These are phyloP conservation scores for Tapirus terrestris DNA, from an alignment of 2,113 vertebrate genomes.

Conservation along the genomic window DNA sequence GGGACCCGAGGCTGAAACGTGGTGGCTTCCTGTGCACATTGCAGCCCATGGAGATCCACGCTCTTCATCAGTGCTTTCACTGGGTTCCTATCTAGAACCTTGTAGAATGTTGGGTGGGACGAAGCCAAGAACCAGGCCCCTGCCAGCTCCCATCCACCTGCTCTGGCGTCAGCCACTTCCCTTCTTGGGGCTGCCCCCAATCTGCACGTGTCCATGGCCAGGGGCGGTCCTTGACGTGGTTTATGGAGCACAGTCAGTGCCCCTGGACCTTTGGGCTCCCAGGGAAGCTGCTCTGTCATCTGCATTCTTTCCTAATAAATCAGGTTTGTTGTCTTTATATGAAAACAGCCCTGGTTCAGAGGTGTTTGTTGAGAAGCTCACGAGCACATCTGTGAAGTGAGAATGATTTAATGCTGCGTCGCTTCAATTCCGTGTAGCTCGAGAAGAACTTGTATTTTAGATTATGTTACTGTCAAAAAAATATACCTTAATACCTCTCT, in stretches of 20 bases:
- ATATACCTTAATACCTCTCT: neutral
- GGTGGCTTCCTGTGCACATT: neutral
- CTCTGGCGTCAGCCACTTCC: fast-evolving
- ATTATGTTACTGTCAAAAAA: conserved; percentile 54
- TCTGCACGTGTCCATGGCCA: fast-evolving
- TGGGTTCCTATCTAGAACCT: neutral
- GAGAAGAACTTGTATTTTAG: neutral
- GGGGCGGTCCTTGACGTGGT: fast-evolving
- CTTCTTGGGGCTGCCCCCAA: fast-evolving
- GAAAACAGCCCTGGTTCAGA: neutral
- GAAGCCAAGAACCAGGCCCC: fast-evolving
- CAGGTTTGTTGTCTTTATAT: neutral
- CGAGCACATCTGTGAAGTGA: neutral
- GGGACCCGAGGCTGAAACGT: neutral
- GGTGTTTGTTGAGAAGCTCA: neutral
- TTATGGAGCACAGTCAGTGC: fast-evolving
- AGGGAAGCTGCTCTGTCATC: too few species aligned
- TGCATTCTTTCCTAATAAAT: fast-evolving
- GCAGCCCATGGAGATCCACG: fast-evolving
- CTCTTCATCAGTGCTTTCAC: neutral
- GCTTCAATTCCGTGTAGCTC: neutral
- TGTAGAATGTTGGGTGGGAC: too few species aligned
- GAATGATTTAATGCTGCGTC: neutral
- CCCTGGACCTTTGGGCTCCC: neutral
- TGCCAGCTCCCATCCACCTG: fast-evolving